Evolutionary conservation across 2,797 vertebrate genomes (phyloP).

Genomic region (Enteromius radiatus): DNA sequence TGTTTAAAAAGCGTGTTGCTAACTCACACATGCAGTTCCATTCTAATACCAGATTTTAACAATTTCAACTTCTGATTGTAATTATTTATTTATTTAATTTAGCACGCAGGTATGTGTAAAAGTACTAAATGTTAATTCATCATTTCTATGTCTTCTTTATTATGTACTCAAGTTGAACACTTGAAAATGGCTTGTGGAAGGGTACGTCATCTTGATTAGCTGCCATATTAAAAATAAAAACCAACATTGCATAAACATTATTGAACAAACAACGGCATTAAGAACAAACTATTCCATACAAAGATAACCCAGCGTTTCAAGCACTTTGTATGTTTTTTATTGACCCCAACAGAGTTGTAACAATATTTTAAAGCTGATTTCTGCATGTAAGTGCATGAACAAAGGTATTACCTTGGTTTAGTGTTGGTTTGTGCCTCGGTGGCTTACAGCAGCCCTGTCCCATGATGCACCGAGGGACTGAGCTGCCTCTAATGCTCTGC

Average conservation of each 20-base stretch:
- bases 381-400: background rate
- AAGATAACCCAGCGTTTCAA: background rate
- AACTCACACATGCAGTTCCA: background rate
- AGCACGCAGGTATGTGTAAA: background rate
- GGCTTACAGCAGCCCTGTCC: constrained; percentile 86
- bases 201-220: background rate
- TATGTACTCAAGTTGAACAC: background rate
- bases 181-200: background rate
- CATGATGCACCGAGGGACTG: constrained; percentile 74
- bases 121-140: background rate
- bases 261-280: background rate
- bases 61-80: background rate
- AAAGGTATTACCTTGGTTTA: constrained; percentile 83
- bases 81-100: background rate
- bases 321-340: background rate
- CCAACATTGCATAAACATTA: background rate
- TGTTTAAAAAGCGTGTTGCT: background rate
- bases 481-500: constrained; percentile 57
- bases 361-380: background rate
- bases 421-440: constrained; percentile 75
- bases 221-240: background rate
- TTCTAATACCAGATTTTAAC: background rate
- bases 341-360: no score
- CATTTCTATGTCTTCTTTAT: background rate
- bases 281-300: background rate